A percentile compares a stretch with the other conserved stretches of the same genome.
Conservation (phyloP, 2,888 invertebrate species). For the Hypselothyrea guttata region DNA sequence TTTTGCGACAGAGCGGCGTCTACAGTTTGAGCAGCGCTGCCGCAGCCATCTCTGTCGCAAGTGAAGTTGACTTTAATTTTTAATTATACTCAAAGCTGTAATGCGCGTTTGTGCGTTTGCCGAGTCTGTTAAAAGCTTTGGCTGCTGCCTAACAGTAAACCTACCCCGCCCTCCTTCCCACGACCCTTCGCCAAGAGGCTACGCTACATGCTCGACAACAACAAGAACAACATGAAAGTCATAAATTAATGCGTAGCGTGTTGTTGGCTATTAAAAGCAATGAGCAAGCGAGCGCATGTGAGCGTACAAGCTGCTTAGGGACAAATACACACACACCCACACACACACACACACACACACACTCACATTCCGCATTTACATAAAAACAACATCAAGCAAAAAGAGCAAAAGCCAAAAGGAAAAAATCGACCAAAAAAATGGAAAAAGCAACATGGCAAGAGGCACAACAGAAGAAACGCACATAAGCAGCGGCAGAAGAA, state of each 20-base stretch:
- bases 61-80: constrained; percentile 42
- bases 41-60: constrained; percentile 1
- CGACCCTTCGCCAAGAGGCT: no score
- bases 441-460: no score
- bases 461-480: constrained; percentile 34
- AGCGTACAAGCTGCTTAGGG: constrained; percentile 66
- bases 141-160: constrained; percentile 10
- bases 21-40: constrained; percentile 50
- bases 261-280: constrained; percentile 77
- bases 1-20: constrained; percentile 66
- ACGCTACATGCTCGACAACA: not conserved
- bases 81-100: constrained; percentile 40
- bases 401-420: constrained; percentile 43
- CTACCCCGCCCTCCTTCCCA: not conserved
- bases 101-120: constrained; percentile 22
- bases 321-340: constrained; percentile 31
- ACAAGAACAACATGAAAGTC: constrained; percentile 59
- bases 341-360: constrained; percentile 28
- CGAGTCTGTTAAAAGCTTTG: constrained; percentile 47
- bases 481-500: not conserved
- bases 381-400: constrained; percentile 67
- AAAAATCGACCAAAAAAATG: constrained; percentile 21
- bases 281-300: constrained; percentile 73
- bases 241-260: constrained; percentile 76
- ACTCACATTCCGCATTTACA: constrained; percentile 47